Evolutionary conservation across 2,888 invertebrate species (phyloP).

Genomic region (Melieria picta): DNA sequence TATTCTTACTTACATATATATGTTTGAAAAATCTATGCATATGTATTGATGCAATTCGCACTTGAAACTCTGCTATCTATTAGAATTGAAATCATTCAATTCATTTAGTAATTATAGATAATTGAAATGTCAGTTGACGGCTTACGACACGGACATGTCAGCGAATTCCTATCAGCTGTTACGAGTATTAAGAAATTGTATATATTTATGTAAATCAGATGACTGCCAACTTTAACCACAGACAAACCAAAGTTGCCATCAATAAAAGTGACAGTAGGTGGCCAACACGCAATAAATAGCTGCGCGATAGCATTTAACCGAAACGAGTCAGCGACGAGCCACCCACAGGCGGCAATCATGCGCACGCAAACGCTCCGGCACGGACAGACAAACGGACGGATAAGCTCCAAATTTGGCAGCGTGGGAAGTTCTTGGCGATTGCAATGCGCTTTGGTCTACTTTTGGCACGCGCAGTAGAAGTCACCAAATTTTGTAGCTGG

Average conservation of each 20-base stretch:
- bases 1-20: neutral
- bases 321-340: neutral
- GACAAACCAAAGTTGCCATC: too few relatives aligned
- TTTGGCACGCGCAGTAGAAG: too few relatives aligned
- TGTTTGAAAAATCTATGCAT: neutral
- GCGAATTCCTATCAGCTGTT: neutral
- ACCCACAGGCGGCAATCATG: neutral
- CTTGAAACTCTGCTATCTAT: too few relatives aligned
- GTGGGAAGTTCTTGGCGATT: conserved; percentile 16
- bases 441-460: too few relatives aligned
- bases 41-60: neutral
- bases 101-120: conserved; percentile 17
- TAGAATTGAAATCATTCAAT: conserved; percentile 17
- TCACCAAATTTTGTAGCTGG: too few relatives aligned
- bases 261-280: too few relatives aligned
- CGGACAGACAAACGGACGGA: neutral
- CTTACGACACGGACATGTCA: conserved; percentile 1
- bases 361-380: neutral
- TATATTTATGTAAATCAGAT: too few relatives aligned
- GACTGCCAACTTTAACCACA: too few relatives aligned
- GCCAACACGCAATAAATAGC: too few relatives aligned
- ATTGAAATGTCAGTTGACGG: conserved; percentile 7
- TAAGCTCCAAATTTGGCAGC: conserved; percentile 15
- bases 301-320: too few relatives aligned
- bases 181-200: too few relatives aligned